Conservation (phyloP, 2,113 vertebrate species). For the Ia io region DNA sequence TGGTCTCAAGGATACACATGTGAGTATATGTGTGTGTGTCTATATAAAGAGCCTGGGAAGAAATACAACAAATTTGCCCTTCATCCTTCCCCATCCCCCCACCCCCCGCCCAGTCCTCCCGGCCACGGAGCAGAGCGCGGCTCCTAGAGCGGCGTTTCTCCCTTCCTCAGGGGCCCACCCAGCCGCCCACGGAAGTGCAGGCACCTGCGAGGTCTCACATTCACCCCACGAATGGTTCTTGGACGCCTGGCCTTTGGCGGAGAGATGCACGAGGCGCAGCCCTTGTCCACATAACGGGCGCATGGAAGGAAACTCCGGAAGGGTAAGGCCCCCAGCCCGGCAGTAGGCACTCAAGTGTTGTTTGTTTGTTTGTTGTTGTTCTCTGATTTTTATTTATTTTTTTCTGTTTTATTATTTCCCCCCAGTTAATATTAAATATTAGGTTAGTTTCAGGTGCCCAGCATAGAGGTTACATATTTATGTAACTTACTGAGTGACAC, state of each 20-base stretch:
- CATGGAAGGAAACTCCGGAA: background rate
- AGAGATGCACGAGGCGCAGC: background rate
- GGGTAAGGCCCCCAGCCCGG: background rate
- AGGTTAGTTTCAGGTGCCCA: background rate
- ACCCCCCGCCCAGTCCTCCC: background rate
- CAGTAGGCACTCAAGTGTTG: background rate
- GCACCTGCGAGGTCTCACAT: background rate
- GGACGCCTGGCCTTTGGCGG: background rate
- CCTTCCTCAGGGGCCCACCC: accelerated
- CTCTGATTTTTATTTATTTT: background rate
- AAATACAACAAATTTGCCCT: background rate
- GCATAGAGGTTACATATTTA: background rate
- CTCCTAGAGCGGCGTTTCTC: slow-evolving; percentile 43
- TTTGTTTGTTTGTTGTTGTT: background rate
- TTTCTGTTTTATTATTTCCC: background rate
- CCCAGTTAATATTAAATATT: background rate
- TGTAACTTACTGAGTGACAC: background rate
- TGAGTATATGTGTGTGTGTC: background rate
- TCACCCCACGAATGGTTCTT: background rate
- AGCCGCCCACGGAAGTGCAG: background rate
- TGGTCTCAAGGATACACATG: background rate
- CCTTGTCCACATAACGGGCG: background rate
- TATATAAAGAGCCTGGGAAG: background rate
- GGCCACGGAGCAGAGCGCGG: background rate
- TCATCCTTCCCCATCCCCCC: accelerated